Percentiles rank a stretch among this genome's conserved stretches.
Conservation (phyloP, 2,113 vertebrate genomes). For the mouse (Mus musculus) region DNA sequence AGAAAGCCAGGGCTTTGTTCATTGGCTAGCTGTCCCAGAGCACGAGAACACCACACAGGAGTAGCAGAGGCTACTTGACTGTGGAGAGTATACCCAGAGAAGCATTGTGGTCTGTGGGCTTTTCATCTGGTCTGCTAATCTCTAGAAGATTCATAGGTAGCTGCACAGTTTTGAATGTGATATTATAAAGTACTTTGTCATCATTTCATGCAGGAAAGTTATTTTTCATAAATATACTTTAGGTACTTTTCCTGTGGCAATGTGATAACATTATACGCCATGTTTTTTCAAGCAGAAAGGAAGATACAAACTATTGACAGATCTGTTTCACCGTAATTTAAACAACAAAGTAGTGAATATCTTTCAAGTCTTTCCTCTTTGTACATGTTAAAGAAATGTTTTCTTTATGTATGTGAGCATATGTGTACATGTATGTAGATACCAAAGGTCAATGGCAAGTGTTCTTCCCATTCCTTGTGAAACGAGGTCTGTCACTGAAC, state of each 20-base stretch:
- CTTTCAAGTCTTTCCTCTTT: background rate
- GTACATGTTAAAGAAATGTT: background rate
- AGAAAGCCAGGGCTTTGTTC: background rate
- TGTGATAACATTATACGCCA: conserved; percentile 30
- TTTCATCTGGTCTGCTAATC: background rate
- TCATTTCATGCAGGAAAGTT: conserved; percentile 51
- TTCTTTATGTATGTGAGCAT: background rate
- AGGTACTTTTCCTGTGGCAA: conserved; percentile 37
- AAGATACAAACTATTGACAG: conserved; percentile 8
- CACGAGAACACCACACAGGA: background rate
- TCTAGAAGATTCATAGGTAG: conserved; percentile 42
- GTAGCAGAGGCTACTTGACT: background rate
- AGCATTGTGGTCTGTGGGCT: background rate
- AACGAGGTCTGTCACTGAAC: background rate
- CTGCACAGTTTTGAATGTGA: conserved; percentile 23
- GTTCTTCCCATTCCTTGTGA: background rate
- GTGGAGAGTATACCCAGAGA: background rate
- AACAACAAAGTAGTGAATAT: background rate
- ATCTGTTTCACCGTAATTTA: conserved; percentile 28
- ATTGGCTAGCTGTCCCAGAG: background rate
- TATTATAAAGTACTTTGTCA: background rate
- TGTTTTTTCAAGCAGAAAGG: background rate
- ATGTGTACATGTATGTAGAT: background rate
- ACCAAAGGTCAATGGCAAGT: no score
- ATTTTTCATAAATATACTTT: conserved; percentile 47